Conservation (phyloP, 2,113 vertebrate genomes). For the Climacteris rufus region DNA sequence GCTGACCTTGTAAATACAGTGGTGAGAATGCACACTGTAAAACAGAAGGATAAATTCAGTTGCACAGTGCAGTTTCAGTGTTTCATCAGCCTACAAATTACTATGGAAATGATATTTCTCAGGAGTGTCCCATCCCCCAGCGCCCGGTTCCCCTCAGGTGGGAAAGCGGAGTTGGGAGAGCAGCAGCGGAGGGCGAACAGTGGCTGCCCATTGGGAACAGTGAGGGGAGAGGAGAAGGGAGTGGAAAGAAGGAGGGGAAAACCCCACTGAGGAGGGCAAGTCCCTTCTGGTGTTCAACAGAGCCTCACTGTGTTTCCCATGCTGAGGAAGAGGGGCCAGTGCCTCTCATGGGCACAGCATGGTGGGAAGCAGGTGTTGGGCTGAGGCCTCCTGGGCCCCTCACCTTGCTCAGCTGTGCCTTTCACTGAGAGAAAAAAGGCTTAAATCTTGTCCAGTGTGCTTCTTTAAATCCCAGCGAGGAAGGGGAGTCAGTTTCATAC, state of each 20-base stretch:
- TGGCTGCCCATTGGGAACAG: too few species aligned
- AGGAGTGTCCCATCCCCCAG: neutral
- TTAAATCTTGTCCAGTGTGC: accelerated
- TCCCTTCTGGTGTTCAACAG: accelerated
- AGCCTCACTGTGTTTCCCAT: accelerated
- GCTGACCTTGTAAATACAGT: neutral
- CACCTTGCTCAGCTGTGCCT: neutral
- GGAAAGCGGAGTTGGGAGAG: conserved; percentile 18
- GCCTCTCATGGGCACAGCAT: neutral
- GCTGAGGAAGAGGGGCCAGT: neutral
- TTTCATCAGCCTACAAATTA: conserved; percentile 28
- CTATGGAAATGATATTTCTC: conserved; percentile 33
- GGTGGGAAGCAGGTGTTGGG: neutral
- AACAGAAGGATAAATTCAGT: neutral
- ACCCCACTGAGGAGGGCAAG: accelerated
- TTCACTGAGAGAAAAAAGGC: neutral
- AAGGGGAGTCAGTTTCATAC: neutral
- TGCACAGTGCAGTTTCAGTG: neutral
- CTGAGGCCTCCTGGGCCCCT: neutral
- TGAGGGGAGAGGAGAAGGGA: neutral
- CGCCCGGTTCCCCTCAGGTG: accelerated
- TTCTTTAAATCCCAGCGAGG: neutral
- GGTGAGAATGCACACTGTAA: neutral
- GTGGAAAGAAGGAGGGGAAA: neutral
- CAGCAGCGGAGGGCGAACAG: neutral